Base-by-base conservation (phyloP, 1,140 invertebrate genomes). In the Belonocnema kinseyi region DNA sequence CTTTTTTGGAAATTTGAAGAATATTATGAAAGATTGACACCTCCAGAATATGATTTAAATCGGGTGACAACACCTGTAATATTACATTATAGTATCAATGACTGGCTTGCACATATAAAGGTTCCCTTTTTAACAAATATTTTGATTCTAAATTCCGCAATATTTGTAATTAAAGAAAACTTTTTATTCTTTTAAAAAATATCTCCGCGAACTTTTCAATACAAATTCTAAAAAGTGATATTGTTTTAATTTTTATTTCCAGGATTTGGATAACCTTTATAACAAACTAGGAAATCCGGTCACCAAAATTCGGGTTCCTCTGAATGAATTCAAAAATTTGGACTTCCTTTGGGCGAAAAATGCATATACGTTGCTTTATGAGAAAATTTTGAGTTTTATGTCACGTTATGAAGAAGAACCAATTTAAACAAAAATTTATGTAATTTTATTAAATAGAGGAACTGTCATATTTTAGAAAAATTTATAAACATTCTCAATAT, bases 71-170 rank as follows among this genome's bases (percentile, higher is more conserved):
- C 94, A 1, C 94, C 95, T 0, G 93, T 95, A 1, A 93, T 93
- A 21, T 83, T 97, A 4, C 94, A 94, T 83, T 96, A 94, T 82
- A 92, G 93, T 0, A 89, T 92, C 13, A 94, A 94, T 72, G 96
- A 97, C 85, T 93, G 92, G 83, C 87, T 97, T 0, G 92, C 92
- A 2, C 10, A 78, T 61, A 17, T 73, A 14, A 72, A 81, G 89
- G 92, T 50, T 11, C 10, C 40, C 11, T 46, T 46, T 46, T 46
- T 33, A 2, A 33, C 26, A 5, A 5, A 33, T 33, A 33, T 33
- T 33, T 33, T 4, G 5, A 33, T 3, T 5, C 4, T 33, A 33
- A 33, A 88, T 92, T 7, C 17, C 16, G 14, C 13, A 14, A 54
- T 54, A 33, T 33, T 33, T 33, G 0, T 33, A 33, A 33, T 33